These are phyloP conservation scores for Gavia stellata DNA, from an alignment of 2,113 vertebrate species.

Conservation along the genomic window DNA sequence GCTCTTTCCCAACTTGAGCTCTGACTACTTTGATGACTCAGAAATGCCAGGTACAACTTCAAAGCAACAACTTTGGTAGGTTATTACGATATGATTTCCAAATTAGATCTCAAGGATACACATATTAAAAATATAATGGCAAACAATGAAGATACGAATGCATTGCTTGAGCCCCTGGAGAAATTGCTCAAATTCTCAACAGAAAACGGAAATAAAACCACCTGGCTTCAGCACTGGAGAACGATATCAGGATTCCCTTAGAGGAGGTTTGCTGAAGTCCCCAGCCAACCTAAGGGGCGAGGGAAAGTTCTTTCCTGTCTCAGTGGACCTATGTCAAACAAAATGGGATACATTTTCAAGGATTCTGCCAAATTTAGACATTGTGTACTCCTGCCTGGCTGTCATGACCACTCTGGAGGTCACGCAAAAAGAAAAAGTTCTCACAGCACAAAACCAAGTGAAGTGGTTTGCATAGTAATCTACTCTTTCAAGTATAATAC, in stretches of 20 bases:
- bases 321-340: background rate
- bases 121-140: background rate
- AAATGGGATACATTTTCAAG: background rate
- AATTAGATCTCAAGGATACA: background rate
- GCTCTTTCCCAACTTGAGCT: background rate
- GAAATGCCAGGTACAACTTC: background rate
- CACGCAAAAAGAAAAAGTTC: background rate
- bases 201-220: background rate
- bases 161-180: background rate
- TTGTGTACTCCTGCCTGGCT: background rate
- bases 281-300: background rate
- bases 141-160: fast-evolving
- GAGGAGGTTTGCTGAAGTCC: background rate
- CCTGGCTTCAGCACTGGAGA: background rate
- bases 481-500: background rate
- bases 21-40: background rate
- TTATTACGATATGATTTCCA: background rate
- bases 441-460: background rate
- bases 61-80: background rate
- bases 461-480: background rate
- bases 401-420: background rate
- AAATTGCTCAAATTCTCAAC: background rate
- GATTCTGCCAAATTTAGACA: background rate
- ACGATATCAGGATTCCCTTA: background rate
- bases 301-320: background rate